A percentile compares a stretch with the other conserved stretches of the same genome.
These are phyloP conservation scores for Pseudorhombus dupliciocellatus DNA, from an alignment of 2,113 vertebrate genomes.

Conservation along the genomic window DNA sequence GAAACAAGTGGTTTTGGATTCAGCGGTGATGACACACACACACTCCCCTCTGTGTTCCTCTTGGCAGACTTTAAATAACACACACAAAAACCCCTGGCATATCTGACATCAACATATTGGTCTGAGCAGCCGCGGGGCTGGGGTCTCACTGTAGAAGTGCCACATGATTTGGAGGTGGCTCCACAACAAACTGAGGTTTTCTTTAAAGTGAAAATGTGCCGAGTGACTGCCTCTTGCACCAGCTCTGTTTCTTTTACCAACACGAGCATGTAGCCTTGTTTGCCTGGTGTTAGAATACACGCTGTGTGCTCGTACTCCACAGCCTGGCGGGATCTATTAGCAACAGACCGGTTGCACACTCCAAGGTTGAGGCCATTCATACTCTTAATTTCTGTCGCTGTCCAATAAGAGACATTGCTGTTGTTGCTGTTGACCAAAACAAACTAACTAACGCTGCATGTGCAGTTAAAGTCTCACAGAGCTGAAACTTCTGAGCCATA, in stretches of 20 bases:
- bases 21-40: constrained; percentile 59
- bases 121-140: constrained; percentile 24
- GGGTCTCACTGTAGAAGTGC: constrained; percentile 41
- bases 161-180: constrained; percentile 24
- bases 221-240: not conserved
- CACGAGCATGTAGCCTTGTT: not conserved
- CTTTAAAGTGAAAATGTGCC: constrained; percentile 7
- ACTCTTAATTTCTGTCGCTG: not conserved
- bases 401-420: not conserved
- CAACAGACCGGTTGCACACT: not conserved
- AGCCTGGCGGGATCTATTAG: not conserved
- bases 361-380: not conserved
- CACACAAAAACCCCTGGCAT: constrained; percentile 29
- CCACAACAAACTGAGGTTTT: not conserved
- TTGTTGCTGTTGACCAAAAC: not conserved
- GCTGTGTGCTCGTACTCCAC: not conserved
- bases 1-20: constrained; percentile 61
- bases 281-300: not conserved
- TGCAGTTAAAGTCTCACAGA: not conserved
- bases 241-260: not conserved
- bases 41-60: constrained; percentile 43
- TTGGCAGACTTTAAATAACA: constrained; percentile 56
- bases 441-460: not conserved
- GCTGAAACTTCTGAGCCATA: not conserved
- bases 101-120: constrained; percentile 57